phyloP scores from a whole-genome alignment of 2,797 vertebrate genomes.

The Eulemur mongoz region DNA sequence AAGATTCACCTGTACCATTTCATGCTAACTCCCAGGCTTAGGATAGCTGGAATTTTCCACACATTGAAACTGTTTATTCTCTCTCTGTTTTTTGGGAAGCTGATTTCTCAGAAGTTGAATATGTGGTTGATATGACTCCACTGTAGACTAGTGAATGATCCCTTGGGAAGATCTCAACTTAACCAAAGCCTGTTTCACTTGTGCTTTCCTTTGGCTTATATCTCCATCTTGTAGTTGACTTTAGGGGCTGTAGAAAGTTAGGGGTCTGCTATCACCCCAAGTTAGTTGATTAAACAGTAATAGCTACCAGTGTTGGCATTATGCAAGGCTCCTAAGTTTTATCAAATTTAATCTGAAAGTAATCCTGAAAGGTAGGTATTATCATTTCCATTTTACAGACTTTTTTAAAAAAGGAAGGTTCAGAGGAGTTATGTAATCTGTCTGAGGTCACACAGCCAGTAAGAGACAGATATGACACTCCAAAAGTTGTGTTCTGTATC shows the following conservation, averaged over 20 bases:
- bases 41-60: not conserved
- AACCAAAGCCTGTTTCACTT: not conserved
- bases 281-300: slow-evolving; percentile 44
- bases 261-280: not conserved
- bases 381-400: not conserved
- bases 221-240: not conserved
- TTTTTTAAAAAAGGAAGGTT: not conserved
- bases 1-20: not conserved
- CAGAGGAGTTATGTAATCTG: not conserved
- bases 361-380: not conserved
- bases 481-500: not conserved
- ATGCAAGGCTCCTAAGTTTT: not conserved
- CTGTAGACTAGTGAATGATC: not conserved
- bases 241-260: not conserved
- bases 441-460: not conserved
- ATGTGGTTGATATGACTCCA: not conserved
- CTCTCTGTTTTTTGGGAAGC: not conserved
- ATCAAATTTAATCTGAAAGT: slow-evolving; percentile 14
- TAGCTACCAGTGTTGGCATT: not conserved
- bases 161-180: not conserved
- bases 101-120: not conserved
- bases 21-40: not conserved
- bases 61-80: not conserved
- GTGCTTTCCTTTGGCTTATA: slow-evolving; percentile 43
- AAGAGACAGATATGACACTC: not conserved